Evolutionary conservation across 2,113 vertebrate species (phyloP).

Genomic region (Chamaea fasciata): DNA sequence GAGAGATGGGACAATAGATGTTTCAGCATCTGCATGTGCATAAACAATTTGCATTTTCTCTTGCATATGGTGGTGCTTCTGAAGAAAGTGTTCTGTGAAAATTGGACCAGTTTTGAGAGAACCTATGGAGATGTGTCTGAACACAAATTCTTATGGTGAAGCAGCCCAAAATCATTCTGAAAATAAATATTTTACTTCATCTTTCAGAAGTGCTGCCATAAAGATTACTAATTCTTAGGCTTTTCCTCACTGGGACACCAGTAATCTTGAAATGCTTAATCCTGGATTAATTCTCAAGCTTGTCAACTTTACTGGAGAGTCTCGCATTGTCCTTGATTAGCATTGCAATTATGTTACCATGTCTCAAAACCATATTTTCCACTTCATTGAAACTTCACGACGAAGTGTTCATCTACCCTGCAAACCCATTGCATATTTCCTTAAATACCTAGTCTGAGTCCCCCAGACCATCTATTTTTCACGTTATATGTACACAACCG

Average conservation of each 20-base stretch:
- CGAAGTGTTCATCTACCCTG: background rate
- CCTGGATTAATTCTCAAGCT: constrained; percentile 48
- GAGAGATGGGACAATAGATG: background rate
- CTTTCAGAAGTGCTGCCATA: constrained; percentile 23
- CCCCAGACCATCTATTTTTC: background rate
- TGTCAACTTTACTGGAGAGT: constrained; percentile 34
- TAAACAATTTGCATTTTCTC: background rate
- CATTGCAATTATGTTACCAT: constrained; percentile 16
- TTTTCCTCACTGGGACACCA: constrained; percentile 24
- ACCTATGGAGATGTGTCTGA: background rate
- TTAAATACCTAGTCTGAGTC: background rate
- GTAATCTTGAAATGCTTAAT: constrained; percentile 52
- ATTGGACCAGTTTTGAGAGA: background rate
- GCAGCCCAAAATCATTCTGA: background rate
- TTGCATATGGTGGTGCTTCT: background rate
- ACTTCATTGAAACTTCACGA: constrained; percentile 4
- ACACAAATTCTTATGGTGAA: background rate
- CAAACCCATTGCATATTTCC: background rate
- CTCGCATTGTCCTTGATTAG: constrained; percentile 39
- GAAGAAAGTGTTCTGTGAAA: background rate
- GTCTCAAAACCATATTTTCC: constrained; percentile 6
- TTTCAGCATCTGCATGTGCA: background rate
- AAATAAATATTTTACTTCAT: background rate
- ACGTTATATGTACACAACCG: rapidly evolving
- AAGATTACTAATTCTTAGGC: constrained; percentile 13